These are phyloP conservation scores for Cyprinodon tularosa DNA, from an alignment of 2,113 vertebrate species.

Conservation along the genomic window DNA sequence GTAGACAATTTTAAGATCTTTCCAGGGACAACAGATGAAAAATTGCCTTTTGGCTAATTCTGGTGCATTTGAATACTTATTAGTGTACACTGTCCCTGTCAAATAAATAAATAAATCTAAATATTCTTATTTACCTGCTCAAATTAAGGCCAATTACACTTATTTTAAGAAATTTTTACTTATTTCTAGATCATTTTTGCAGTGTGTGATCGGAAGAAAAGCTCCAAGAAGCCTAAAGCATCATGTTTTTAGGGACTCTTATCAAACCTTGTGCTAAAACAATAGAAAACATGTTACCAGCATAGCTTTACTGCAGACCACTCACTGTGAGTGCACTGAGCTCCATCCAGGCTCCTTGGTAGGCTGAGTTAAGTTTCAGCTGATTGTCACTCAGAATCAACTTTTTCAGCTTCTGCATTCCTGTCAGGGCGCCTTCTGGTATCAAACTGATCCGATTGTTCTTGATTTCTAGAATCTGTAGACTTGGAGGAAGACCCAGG, in stretches of 20 bases:
- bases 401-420: constrained; percentile 90
- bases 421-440: constrained; percentile 84
- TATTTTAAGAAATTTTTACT: no score
- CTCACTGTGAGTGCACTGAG: constrained; percentile 89
- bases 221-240: background rate
- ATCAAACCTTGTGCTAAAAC: background rate
- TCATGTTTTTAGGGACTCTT: background rate
- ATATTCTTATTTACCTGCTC: no score
- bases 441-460: constrained; percentile 87
- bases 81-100: no score
- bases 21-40: no score
- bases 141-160: no score
- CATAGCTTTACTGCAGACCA: background rate
- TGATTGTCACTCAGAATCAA: constrained; percentile 90
- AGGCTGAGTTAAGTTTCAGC: constrained; percentile 87
- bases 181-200: no score
- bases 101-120: no score
- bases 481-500: constrained; percentile 89
- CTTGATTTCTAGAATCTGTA: constrained; percentile 89
- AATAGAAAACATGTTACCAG: background rate
- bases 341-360: constrained; percentile 90
- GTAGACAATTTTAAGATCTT: no score
- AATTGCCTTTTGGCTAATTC: no score
- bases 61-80: no score
- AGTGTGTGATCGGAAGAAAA: no score